Conservation (phyloP, 2,797 vertebrate species). For the Cuniculus paca region DNA sequence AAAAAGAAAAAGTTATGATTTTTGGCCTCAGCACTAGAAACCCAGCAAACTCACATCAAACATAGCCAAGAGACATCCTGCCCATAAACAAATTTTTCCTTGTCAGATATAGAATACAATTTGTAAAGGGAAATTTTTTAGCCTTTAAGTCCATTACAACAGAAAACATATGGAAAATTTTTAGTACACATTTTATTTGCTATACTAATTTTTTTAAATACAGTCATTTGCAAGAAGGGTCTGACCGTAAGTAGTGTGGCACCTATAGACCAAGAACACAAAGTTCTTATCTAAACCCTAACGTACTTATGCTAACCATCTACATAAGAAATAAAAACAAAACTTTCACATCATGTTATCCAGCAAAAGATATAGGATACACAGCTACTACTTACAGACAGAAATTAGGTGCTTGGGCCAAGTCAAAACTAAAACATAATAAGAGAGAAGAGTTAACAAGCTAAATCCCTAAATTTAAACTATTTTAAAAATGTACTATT, state of each 20-base stretch:
- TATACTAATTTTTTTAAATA: not conserved
- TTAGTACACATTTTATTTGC: not conserved
- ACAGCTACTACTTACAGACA: not conserved
- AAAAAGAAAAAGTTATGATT: slow-evolving; percentile 1
- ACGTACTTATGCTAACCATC: not conserved
- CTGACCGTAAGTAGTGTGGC: not conserved
- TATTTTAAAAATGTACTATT: not conserved
- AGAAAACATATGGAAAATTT: slow-evolving; percentile 46
- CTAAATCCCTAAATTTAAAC: not conserved
- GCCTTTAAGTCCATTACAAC: not conserved
- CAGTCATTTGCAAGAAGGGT: not conserved
- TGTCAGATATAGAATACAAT: not conserved
- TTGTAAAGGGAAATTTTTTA: not conserved
- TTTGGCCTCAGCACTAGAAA: not conserved
- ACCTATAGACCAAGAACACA: not conserved
- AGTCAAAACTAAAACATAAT: not conserved
- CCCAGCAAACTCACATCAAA: not conserved
- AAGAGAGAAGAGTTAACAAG: not conserved
- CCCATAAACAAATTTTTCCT: not conserved
- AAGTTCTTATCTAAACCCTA: not conserved
- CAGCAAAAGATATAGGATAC: not conserved
- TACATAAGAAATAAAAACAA: not conserved
- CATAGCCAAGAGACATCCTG: not conserved
- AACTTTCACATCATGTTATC: not conserved
- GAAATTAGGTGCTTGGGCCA: not conserved